Percentiles rank a stretch among this genome's conserved stretches.
Conservation (phyloP, 2,113 vertebrate genomes). For the Nipponia nippon region DNA sequence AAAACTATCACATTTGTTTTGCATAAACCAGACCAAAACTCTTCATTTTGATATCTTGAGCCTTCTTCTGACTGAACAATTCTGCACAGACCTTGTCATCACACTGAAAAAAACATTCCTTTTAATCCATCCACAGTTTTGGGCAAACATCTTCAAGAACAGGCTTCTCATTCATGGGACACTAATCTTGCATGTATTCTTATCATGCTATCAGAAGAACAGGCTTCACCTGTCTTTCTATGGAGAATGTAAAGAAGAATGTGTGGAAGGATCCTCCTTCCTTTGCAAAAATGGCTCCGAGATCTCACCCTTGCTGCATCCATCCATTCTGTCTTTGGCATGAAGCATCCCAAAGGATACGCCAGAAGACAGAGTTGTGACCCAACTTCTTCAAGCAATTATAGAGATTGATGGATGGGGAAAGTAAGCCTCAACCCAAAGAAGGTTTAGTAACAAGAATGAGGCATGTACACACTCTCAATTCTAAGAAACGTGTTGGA, state of each 20-base stretch:
- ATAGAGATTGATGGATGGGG: not conserved
- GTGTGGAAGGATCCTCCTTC: not conserved
- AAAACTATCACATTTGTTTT: not conserved
- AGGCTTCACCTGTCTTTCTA: not conserved
- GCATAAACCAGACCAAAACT: not conserved
- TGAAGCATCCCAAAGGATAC: not conserved
- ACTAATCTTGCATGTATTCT: not conserved
- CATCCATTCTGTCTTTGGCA: not conserved
- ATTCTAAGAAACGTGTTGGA: not conserved
- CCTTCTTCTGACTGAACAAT: not conserved
- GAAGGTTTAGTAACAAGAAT: not conserved
- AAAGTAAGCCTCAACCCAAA: not conserved
- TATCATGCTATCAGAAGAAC: not conserved
- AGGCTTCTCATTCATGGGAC: not conserved
- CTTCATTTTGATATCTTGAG: not conserved
- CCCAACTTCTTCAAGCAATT: not conserved
- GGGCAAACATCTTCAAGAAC: not conserved
- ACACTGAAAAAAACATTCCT: not conserved
- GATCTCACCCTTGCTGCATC: not conserved
- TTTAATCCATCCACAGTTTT: not conserved
- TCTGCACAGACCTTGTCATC: not conserved
- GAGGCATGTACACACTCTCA: not conserved
- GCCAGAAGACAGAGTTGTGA: not conserved
- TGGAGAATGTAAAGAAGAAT: not conserved
- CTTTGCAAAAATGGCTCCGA: not conserved